Evolutionary conservation across 2,113 vertebrate genomes (phyloP), one percentile per base, ranked within the genome.

Genomic region (Gobius niger): DNA sequence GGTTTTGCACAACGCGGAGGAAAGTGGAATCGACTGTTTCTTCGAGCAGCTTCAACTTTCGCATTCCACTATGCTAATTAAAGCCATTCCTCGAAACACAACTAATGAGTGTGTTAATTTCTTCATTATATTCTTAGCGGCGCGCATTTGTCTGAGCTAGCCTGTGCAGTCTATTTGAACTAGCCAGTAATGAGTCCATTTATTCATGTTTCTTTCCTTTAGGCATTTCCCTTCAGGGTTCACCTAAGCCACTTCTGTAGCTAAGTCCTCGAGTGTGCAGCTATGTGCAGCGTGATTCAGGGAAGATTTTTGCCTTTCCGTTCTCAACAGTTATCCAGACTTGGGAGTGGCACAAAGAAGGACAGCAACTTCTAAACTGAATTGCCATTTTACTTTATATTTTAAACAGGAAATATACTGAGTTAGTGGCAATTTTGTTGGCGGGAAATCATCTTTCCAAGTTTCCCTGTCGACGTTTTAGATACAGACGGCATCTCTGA

Each of bases 71-170:
- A 40, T 6, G 54, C 54, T 57, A 57, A 57, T 57, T 57, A 57
- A 57, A 57, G 5, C 54, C 24, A 57, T 57, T 57, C 54, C 24
- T 57, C 19, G 24, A 57, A 57, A 57, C 54, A 57, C 54, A 40
- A 57, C 54, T 57, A 57, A 57, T 57, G 54, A 57, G 54, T 41
- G 54, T 57, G 54, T 12, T 57, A 57, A 57, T 57, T 57, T 57
- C 19, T 57, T 57, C 54, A 57, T 57, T 57, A 57, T 57, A 57
- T 57, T 40, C 54, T 40, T 40, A 57, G 54, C 54, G 14, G 24
- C 54, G 10, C 19, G 13, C 54, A 57, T 57, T 57, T 57, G 54
- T 57, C 54, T 57, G 14, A 57, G 54, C 54, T 14, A 14, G 54
- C 24, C 54, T 57, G 34, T 13, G 54, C 54, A 40, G 54, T 15